A percentile compares a stretch with the other conserved stretches of the same genome.
These are phyloP conservation scores for Smittia aterrima DNA, from an alignment of 2,888 invertebrate species.

Conservation along the genomic window DNA sequence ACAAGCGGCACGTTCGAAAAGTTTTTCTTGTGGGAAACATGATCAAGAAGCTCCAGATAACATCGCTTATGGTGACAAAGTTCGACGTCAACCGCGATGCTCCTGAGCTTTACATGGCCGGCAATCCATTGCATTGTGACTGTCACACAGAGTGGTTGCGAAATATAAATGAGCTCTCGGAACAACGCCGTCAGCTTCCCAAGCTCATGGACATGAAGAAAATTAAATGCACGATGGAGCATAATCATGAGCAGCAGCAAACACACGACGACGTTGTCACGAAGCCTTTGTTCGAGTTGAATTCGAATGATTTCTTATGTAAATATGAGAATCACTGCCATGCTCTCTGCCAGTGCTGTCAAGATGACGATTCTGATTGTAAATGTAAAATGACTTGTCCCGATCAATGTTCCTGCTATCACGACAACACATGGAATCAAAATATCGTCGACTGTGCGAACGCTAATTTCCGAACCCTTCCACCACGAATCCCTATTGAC, in stretches of 20 bases:
- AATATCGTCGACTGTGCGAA: constrained; percentile 82
- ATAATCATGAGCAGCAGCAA: constrained; percentile 55
- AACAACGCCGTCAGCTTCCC: constrained; percentile 68
- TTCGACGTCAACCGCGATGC: constrained; percentile 57
- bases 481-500: constrained; percentile 82
- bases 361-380: constrained; percentile 67
- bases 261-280: constrained; percentile 55
- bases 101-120: constrained; percentile 76
- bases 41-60: constrained; percentile 68
- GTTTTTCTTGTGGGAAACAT: constrained; percentile 75
- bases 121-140: constrained; percentile 81
- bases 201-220: constrained; percentile 76
- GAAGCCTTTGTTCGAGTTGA: constrained; percentile 63
- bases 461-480: constrained; percentile 70
- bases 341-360: constrained; percentile 83
- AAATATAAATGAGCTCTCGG: constrained; percentile 70
- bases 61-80: constrained; percentile 65
- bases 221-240: constrained; percentile 73
- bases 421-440: constrained; percentile 81
- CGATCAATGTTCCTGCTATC: constrained; percentile 80
- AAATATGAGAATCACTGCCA: constrained; percentile 81
- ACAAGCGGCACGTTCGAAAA: constrained; percentile 69
- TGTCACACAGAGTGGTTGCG: constrained; percentile 87
- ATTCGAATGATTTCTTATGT: constrained; percentile 76
- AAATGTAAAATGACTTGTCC: constrained; percentile 92